phyloP scores from a whole-genome alignment of 2,113 vertebrate species.

The Ictidomys tridecemlineatus region DNA sequence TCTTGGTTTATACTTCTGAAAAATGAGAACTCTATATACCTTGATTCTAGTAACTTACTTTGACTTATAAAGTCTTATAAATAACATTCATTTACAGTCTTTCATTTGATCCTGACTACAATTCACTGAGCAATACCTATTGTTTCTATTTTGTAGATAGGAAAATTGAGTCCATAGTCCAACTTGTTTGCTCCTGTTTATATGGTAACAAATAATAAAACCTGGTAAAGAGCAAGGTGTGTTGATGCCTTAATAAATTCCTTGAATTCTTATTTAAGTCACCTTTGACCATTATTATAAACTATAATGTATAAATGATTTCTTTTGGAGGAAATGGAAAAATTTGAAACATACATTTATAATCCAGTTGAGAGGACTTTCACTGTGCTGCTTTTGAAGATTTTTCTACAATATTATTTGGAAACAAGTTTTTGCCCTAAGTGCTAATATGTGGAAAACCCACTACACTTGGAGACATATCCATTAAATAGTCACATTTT shows the following conservation, averaged over 20 bases:
- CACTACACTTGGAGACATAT: background rate
- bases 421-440: background rate
- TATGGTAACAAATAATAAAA: background rate
- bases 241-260: background rate
- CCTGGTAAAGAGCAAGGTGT: background rate
- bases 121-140: background rate
- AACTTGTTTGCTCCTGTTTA: background rate
- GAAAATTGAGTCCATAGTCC: background rate
- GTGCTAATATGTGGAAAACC: background rate
- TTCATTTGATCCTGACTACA: background rate
- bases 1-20: background rate
- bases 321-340: background rate
- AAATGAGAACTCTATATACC: background rate
- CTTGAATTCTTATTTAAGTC: background rate
- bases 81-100: background rate
- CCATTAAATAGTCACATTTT: background rate
- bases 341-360: too few relatives aligned
- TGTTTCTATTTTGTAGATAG: background rate
- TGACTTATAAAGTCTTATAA: background rate
- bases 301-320: background rate
- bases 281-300: background rate
- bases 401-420: background rate
- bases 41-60: background rate
- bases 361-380: background rate
- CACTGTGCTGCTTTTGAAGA: background rate